Conservation (phyloP, 2,113 vertebrate genomes). For the Cyrtonyx montezumae region DNA sequence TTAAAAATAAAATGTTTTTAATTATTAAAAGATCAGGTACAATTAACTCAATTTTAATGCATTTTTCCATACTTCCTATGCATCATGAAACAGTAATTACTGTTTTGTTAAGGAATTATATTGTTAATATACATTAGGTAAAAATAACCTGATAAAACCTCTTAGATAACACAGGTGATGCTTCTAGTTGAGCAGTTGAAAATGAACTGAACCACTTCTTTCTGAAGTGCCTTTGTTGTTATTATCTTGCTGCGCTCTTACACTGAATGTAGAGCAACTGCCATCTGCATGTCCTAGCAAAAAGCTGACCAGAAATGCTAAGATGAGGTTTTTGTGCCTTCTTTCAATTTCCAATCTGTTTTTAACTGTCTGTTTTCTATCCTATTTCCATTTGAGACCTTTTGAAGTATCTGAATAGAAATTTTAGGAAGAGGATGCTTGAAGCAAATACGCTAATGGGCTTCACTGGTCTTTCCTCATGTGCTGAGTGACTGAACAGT, state of each 20-base stretch:
- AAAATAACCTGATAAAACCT: not conserved
- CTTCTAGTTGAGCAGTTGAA: not conserved
- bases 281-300: not conserved
- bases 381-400: not conserved
- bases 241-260: not conserved
- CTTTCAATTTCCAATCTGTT: not conserved
- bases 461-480: not conserved
- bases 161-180: not conserved
- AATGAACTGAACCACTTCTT: not conserved
- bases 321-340: not conserved
- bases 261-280: not conserved
- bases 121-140: not conserved
- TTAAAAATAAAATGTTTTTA: not conserved
- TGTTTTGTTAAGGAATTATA: not conserved
- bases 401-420: not conserved
- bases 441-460: not conserved
- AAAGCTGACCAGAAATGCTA: not conserved
- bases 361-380: not conserved
- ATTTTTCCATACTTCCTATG: not conserved
- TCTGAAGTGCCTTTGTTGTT: not conserved
- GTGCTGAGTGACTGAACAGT: not conserved
- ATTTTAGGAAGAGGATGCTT: not conserved
- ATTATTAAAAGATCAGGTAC: constrained; percentile 14
- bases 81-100: not conserved
- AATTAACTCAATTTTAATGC: not conserved